Conservation (phyloP, 2,888 invertebrate genomes). For the Calameuta filiformis region DNA sequence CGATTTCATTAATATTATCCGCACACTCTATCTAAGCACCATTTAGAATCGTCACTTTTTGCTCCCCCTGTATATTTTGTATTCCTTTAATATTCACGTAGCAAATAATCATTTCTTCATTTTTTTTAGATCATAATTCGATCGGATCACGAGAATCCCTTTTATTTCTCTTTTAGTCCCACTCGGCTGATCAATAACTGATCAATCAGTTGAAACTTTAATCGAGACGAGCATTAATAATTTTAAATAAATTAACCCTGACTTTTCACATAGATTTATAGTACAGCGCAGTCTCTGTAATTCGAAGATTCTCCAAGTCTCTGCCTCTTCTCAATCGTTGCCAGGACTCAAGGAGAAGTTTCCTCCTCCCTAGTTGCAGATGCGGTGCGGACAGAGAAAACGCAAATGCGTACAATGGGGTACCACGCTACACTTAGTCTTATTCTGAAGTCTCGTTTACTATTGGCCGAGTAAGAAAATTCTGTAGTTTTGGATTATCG, state of each 20-base stretch:
- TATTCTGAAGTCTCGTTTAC: too few species aligned
- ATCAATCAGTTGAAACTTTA: not conserved
- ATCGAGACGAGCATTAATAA: not conserved
- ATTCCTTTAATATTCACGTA: not conserved
- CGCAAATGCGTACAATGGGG: too few species aligned
- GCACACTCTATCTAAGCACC: not conserved
- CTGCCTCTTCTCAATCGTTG: too few species aligned
- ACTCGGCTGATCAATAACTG: not conserved
- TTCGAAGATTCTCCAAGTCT: too few species aligned
- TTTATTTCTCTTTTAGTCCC: not conserved
- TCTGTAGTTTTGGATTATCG: too few species aligned
- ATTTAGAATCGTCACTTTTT: not conserved
- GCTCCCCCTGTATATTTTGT: not conserved
- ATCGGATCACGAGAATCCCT: not conserved
- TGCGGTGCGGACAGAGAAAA: too few species aligned
- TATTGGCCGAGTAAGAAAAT: too few species aligned
- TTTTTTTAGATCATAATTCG: not conserved
- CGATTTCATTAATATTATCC: not conserved
- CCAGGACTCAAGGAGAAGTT: too few species aligned
- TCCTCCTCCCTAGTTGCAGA: too few species aligned
- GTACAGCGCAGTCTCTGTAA: too few species aligned
- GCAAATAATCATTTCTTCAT: not conserved
- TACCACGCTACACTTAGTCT: too few species aligned
- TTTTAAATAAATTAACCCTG: too few species aligned
- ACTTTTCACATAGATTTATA: not conserved